A percentile compares a stretch with the other conserved stretches of the same genome.
phyloP scores from a whole-genome alignment of 1,140 invertebrate species.

The Macrocentrus cingulum region DNA sequence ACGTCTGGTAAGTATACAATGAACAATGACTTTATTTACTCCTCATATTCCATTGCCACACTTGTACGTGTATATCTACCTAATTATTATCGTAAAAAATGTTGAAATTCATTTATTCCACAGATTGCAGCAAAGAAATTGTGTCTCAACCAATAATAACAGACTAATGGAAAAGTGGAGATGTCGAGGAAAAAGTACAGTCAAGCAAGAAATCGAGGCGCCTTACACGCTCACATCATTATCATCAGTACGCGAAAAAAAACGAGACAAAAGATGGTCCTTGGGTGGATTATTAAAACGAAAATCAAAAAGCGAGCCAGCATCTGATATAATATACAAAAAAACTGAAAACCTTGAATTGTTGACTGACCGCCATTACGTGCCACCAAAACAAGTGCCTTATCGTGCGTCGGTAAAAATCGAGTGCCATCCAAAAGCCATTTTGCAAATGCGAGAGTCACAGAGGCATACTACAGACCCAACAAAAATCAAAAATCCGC shows the following conservation, averaged over 20 bases:
- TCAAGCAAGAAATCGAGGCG: slow-evolving; percentile 23
- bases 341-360: too few relatives aligned
- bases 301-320: slow-evolving; percentile 54
- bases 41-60: too few relatives aligned
- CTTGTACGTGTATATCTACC: too few relatives aligned
- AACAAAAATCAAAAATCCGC: too few relatives aligned
- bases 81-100: too few relatives aligned
- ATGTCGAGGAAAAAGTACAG: slow-evolving; percentile 23
- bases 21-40: too few relatives aligned
- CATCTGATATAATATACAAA: too few relatives aligned
- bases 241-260: slow-evolving; percentile 30
- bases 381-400: slow-evolving; percentile 24
- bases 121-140: background rate
- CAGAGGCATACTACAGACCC: too few relatives aligned
- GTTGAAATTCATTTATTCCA: too few relatives aligned
- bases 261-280: slow-evolving; percentile 71
- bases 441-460: slow-evolving; percentile 25
- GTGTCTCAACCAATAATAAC: background rate
- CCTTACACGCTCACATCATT: slow-evolving; percentile 21
- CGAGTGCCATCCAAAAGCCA: slow-evolving; percentile 24
- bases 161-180: slow-evolving; percentile 37
- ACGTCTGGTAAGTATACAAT: too few relatives aligned
- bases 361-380: too few relatives aligned
- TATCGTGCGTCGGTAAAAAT: slow-evolving; percentile 22
- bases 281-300: slow-evolving; percentile 73